Evolutionary conservation across 2,797 vertebrate genomes (phyloP).

Genomic region (Syndactyla subalaris): DNA sequence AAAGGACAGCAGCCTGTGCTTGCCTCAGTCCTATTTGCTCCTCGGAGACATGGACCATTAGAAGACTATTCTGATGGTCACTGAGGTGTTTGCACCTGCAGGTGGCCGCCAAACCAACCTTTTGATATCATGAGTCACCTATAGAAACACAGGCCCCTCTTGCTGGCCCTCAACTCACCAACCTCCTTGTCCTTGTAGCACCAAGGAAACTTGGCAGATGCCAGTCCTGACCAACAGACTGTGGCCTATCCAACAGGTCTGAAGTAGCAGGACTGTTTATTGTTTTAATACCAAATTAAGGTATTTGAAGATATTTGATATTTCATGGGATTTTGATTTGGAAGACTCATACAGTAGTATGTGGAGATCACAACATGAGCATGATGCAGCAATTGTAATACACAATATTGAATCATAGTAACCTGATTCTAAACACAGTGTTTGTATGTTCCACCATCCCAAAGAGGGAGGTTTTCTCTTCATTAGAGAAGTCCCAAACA

Average conservation of each 20-base stretch:
- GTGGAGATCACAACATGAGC: not conserved
- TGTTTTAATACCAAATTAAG: not conserved
- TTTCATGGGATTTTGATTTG: not conserved
- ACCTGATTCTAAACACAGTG: not conserved
- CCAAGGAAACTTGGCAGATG: not conserved
- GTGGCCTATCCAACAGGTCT: not conserved
- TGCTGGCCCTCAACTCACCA: not conserved
- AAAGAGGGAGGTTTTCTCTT: not conserved
- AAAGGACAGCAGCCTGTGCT: not conserved
- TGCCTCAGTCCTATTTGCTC: not conserved
- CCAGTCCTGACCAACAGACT: not conserved
- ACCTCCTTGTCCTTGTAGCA: accelerated
- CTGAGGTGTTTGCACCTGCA: not conserved
- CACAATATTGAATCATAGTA: not conserved
- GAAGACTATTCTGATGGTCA: not conserved
- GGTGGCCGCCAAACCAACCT: not conserved
- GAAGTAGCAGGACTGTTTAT: not conserved
- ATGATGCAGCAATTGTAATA: not conserved
- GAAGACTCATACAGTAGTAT: not conserved
- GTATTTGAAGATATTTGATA: not conserved
- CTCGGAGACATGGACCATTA: not conserved
- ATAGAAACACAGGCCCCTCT: not conserved
- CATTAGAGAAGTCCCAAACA: not conserved
- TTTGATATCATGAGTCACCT: not conserved
- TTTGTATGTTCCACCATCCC: not conserved